Base-by-base conservation (phyloP, 2,888 invertebrate genomes). In the Coleophora deauratella region DNA sequence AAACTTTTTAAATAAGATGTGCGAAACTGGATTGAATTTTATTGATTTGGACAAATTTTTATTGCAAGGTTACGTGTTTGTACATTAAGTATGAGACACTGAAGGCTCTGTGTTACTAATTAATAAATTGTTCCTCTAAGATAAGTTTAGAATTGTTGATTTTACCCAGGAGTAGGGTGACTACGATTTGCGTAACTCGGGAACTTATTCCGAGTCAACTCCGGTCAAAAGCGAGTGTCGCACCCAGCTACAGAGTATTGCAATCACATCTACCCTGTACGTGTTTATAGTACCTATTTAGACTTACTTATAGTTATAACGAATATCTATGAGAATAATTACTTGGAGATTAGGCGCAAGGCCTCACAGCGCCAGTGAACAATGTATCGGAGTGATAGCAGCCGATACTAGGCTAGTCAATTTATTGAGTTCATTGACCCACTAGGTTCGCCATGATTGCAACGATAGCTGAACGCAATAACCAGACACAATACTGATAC, bases 211-310 rank as follows among this genome's bases (percentile, higher is more conserved):
- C 31, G 10, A 10, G 31, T 11, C 9, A 8, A 11, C 47, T 47
- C 46, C 54, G 51, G 54, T 44, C 21, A 21, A 21, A 21, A 42
- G 64, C 68, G 68, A 67, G 69, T 61, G 65, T 59, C 66, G 55
- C 70, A 58, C 68, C 73, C 79, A 75, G 78, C 62, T 60, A 80
- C 82, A 82, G 81, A 77, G 80, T 79, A 77, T 72, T 74, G 75
- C 70, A 75, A 65, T 67, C 69, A 76, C 76, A 78, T 75, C 85
- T 85, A 85, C 85, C 85, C 85, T 85, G 85, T 84, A 84, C 82
- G 78, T 75, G 75, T 72, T 79, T 72, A 75, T 76, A 78, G 70
- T 78, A 74, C 66, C 77, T 79, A 77, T 75, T 70, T 71, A 77
- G 72, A 72, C 71, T 77, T 77, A 77, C 65, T 69, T 72, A 74